Conservation (phyloP, 2,113 vertebrate genomes). For the Phoxinus phoxinus region DNA sequence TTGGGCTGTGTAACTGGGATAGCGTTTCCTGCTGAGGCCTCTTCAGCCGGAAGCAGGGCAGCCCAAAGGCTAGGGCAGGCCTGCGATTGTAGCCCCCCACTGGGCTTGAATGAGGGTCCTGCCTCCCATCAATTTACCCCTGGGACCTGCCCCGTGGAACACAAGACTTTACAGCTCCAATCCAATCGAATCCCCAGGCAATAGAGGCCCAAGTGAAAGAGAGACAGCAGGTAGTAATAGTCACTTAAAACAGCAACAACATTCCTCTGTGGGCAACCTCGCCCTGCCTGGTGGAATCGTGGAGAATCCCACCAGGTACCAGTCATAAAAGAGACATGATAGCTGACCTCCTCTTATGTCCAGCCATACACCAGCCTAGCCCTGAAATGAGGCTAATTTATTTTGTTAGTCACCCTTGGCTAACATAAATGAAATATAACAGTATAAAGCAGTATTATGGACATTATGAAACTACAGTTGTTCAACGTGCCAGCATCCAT, state of each 20-base stretch:
- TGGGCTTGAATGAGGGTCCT: conserved; percentile 77
- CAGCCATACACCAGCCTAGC: conserved; percentile 22
- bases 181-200: conserved; percentile 83
- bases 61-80: conserved; percentile 82
- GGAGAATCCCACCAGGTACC: conserved; percentile 64
- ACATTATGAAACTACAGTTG: conserved; percentile 2
- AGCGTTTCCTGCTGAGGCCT: conserved; percentile 72
- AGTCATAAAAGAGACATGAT: conserved; percentile 56
- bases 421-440: neutral
- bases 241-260: conserved; percentile 78
- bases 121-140: conserved; percentile 77
- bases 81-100: conserved; percentile 81
- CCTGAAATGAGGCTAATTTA: conserved; percentile 31
- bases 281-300: conserved; percentile 60
- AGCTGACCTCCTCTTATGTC: conserved; percentile 48
- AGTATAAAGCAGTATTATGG: neutral
- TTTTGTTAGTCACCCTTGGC: neutral
- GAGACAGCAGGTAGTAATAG: conserved; percentile 82
- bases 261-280: conserved; percentile 75
- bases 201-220: conserved; percentile 78
- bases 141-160: conserved; percentile 71
- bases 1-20: conserved; percentile 76
- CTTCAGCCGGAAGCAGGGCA: conserved; percentile 71
- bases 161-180: conserved; percentile 78
- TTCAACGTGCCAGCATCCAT: conserved; percentile 20